Conservation (phyloP, 2,113 vertebrate species). For the Puffinus mauretanicus region DNA sequence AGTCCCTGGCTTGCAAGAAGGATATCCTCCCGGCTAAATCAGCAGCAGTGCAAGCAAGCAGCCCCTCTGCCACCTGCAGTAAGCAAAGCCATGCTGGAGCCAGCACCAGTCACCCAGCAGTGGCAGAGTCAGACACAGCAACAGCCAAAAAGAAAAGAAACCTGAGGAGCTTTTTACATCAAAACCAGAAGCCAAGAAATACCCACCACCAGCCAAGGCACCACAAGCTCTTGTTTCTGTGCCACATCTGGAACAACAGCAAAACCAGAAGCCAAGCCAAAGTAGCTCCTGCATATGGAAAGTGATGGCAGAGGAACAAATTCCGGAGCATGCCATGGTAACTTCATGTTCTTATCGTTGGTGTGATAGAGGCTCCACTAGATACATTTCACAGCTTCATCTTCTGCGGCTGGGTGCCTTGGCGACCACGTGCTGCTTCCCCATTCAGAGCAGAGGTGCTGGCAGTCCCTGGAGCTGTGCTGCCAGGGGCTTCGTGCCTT, state of each 20-base stretch:
- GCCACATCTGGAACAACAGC: neutral
- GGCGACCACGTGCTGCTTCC: too few species aligned
- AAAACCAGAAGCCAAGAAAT: neutral
- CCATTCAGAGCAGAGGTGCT: neutral
- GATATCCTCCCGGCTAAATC: neutral
- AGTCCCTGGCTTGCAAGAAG: neutral
- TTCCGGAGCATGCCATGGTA: neutral
- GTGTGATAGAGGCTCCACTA: neutral
- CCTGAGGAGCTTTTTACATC: neutral
- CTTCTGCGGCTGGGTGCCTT: too few species aligned
- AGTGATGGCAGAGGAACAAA: neutral
- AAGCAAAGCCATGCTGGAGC: neutral
- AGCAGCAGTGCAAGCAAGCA: neutral
- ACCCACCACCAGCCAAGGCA: neutral
- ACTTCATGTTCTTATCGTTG: neutral
- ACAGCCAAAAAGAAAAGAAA: neutral
- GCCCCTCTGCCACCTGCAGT: neutral
- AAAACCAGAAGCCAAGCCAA: neutral
- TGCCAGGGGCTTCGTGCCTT: neutral
- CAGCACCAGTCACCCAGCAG: neutral
- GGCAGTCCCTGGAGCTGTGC: neutral
- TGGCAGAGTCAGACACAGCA: neutral
- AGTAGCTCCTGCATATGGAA: neutral
- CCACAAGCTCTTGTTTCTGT: neutral
- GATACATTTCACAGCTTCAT: neutral